Conservation (phyloP, 1,140 invertebrate genomes). For the Tachypleus tridentatus region DNA sequence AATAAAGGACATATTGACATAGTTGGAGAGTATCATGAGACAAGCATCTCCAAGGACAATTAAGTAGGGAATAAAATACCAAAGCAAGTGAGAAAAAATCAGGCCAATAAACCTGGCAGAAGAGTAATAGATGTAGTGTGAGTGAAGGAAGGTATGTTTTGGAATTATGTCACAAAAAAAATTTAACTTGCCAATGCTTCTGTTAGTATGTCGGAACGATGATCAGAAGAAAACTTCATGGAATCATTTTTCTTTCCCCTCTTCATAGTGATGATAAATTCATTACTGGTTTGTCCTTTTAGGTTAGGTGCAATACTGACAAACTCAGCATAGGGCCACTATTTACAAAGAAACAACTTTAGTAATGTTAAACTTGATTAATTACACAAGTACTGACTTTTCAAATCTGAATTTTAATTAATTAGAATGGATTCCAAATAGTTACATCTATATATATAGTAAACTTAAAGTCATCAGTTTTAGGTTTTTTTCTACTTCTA, state of each 20-base stretch:
- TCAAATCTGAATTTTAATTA: neutral
- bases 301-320: constrained; percentile 51
- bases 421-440: no score
- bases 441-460: no score
- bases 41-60: no score
- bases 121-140: constrained; percentile 1
- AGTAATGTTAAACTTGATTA: neutral
- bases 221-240: constrained; percentile 96
- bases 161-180: constrained; percentile 2
- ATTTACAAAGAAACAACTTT: neutral
- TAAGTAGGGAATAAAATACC: no score
- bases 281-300: constrained; percentile 18
- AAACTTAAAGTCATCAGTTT: no score
- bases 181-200: constrained; percentile 51
- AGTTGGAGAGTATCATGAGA: no score
- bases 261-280: constrained; percentile 31
- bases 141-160: neutral
- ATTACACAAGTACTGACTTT: neutral
- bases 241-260: constrained; percentile 65
- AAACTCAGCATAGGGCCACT: constrained; percentile 70
- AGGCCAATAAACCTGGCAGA: neutral
- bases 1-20: no score
- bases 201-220: constrained; percentile 79
- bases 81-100: no score
- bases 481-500: no score